Percentiles rank a stretch among this genome's conserved stretches.
These are phyloP conservation scores for Lasiommata megera DNA, from an alignment of 2,888 invertebrate species.

Conservation along the genomic window DNA sequence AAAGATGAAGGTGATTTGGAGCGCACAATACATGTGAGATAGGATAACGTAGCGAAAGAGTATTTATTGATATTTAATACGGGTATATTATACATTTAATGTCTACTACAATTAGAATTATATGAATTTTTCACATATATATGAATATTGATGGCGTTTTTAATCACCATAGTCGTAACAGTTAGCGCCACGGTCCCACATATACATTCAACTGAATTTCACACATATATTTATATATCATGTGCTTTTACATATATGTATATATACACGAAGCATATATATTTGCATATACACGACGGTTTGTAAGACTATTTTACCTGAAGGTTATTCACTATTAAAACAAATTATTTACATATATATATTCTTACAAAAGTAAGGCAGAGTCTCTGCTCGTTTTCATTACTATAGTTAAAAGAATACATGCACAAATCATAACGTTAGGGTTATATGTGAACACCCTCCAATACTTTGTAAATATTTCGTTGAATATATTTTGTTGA, in stretches of 20 bases:
- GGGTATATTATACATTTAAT: slow-evolving; percentile 42
- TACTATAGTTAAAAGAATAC: background rate
- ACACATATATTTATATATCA: background rate
- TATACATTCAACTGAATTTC: background rate
- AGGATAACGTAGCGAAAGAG: slow-evolving; percentile 52
- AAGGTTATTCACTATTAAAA: too few species aligned
- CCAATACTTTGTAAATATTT: background rate
- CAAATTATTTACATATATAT: too few species aligned
- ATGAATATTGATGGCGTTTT: background rate
- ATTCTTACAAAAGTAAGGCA: too few species aligned
- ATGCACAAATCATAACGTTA: slow-evolving; percentile 1
- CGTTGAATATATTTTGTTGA: background rate
- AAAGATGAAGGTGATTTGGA: slow-evolving; percentile 63
- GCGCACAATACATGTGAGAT: slow-evolving; percentile 78
- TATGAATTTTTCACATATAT: slow-evolving; percentile 16
- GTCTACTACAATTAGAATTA: slow-evolving; percentile 22
- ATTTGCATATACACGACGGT: background rate
- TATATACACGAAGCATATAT: background rate
- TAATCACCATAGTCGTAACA: background rate
- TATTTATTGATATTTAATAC: slow-evolving; percentile 52
- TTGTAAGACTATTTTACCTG: background rate
- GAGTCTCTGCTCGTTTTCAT: background rate
- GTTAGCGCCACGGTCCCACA: background rate
- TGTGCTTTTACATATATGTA: too few species aligned
- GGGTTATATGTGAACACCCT: slow-evolving; percentile 1